phyloP scores from a whole-genome alignment of 2,888 invertebrate species.

The Diplazon laetatorius region DNA sequence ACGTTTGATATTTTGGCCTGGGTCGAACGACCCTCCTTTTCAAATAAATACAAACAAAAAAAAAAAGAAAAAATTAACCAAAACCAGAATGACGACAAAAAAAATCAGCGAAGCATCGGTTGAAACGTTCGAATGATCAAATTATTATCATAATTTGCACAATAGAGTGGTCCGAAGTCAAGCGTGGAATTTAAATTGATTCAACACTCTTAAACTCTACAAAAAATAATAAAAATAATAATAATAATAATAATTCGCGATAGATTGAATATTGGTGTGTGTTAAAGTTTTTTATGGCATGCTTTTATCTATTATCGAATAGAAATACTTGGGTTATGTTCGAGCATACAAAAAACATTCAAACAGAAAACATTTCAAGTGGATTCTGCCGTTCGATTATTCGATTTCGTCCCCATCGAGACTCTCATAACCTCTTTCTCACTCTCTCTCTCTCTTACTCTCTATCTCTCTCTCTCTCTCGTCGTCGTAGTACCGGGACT shows the following conservation, averaged over 20 bases:
- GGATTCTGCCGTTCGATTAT: constrained; percentile 45
- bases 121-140: neutral
- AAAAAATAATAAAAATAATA: too few relatives aligned
- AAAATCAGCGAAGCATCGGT: neutral
- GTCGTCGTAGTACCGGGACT: constrained; percentile 63
- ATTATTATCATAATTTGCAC: neutral
- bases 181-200: constrained; percentile 6
- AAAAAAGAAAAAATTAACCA: neutral
- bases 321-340: constrained; percentile 37
- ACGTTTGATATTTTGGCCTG: too few relatives aligned
- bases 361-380: too few relatives aligned
- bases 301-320: constrained; percentile 23
- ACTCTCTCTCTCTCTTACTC: constrained; percentile 37
- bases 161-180: constrained; percentile 15
- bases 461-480: constrained; percentile 44
- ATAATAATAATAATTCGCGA: neutral
- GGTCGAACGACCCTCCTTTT: too few relatives aligned
- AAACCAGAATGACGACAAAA: neutral
- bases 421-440: constrained; percentile 4
- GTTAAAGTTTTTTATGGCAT: constrained; percentile 33
- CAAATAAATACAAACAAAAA: neutral
- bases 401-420: constrained; percentile 31
- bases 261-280: constrained; percentile 11
- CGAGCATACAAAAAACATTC: constrained; percentile 15
- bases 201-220: constrained; percentile 3